These are phyloP conservation scores for Bombus affinis DNA, from an alignment of 1,140 invertebrate species.

Conservation along the genomic window DNA sequence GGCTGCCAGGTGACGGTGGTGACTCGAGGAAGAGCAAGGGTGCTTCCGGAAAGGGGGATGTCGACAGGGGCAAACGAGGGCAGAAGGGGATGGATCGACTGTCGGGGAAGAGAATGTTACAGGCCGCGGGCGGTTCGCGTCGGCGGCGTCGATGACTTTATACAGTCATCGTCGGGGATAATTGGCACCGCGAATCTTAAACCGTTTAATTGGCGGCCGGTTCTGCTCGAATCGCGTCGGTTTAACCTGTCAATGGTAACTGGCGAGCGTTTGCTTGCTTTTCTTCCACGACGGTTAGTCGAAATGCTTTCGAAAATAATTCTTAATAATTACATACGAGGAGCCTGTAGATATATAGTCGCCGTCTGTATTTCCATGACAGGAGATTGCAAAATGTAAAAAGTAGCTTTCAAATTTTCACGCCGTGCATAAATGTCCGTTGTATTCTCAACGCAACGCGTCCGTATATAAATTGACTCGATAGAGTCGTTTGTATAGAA, in stretches of 20 bases:
- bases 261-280: no score
- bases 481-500: conserved; percentile 21
- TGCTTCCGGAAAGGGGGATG: conserved; percentile 4
- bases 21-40: conserved; percentile 50
- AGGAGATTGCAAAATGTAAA: conserved; percentile 10
- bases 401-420: conserved; percentile 26
- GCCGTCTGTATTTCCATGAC: not conserved
- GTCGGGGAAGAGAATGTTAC: conserved; percentile 35
- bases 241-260: not conserved
- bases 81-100: conserved; percentile 14
- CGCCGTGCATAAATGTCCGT: not conserved
- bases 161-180: conserved; percentile 29
- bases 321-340: not conserved
- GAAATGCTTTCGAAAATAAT: not conserved
- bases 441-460: no score
- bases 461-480: conserved; percentile 34
- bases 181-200: not conserved
- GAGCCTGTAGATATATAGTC: not conserved
- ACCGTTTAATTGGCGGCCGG: conserved; percentile 9
- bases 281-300: no score
- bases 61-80: no score
- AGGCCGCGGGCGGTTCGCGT: conserved; percentile 28
- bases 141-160: conserved; percentile 34
- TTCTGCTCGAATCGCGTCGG: not conserved
- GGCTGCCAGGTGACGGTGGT: conserved; percentile 35